Conservation (phyloP, 2,888 invertebrate species). For the Neria commutata region DNA sequence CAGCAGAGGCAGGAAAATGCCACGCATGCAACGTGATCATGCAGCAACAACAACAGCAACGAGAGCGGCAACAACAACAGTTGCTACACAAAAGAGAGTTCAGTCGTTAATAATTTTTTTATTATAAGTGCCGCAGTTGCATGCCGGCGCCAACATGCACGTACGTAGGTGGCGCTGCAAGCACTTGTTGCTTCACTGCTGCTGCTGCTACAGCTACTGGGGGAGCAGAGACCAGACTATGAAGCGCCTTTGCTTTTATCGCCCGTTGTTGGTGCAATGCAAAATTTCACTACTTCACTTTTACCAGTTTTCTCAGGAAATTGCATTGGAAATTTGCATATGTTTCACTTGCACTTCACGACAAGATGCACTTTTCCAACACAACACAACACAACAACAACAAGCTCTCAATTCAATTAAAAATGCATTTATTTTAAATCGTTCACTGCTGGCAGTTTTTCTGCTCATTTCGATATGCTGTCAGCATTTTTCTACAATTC, state of each 20-base stretch:
- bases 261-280: too few species aligned
- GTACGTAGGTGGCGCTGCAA: background rate
- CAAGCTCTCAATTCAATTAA: slow-evolving; percentile 31
- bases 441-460: too few species aligned
- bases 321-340: background rate
- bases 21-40: background rate
- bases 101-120: background rate
- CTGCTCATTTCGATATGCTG: background rate
- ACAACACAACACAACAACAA: slow-evolving; percentile 14
- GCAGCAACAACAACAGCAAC: background rate
- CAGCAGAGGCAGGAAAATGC: slow-evolving; percentile 1
- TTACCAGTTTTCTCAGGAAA: background rate
- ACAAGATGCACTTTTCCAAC: slow-evolving; percentile 15
- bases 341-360: slow-evolving; percentile 7
- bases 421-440: slow-evolving; percentile 31
- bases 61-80: background rate
- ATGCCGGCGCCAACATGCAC: background rate
- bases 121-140: background rate
- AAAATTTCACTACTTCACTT: slow-evolving; percentile 1
- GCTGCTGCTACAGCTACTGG: background rate
- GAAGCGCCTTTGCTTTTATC: too few species aligned
- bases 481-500: background rate
- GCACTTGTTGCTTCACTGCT: background rate
- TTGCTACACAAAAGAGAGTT: background rate
- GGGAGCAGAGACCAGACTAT: too few species aligned